Base-by-base conservation (phyloP, 2,888 invertebrate species). In the Serrognathus titanus region DNA sequence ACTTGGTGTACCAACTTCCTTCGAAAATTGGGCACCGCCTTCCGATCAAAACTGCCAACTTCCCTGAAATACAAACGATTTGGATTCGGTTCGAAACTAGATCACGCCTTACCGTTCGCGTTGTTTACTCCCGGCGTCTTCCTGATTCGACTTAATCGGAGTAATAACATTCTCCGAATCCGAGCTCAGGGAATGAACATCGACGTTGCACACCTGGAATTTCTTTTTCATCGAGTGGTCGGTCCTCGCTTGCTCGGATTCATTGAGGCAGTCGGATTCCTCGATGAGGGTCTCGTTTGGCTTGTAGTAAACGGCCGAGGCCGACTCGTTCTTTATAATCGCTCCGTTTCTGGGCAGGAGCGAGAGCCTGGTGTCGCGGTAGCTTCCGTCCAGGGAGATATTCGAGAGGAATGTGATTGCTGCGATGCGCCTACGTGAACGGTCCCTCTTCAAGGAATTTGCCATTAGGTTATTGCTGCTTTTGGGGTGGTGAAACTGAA, bases 341-440 rank as follows among this genome's bases (percentile, higher is more conserved):
- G 74, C 75, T 58, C 77, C 79, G 67, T 77, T 78, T 57, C 78
- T 72, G 48, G 80, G 75, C 52, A 80, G 63, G 36, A 78, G 67
- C 24, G 79, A 81, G 71, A 86, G 76, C 76, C 82, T 85, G 59
- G 87, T 86, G 75, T 90, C 89, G 74, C 85, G 85, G 78, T 90
- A 88, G 68, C 89, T 89, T 65, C 96, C 96, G 82, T 96, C 95
- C 62, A 97, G 82, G 62, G 96, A 94, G 75, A 97, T 97, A 80
- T 96, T 97, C 53, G 94, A 90, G 68, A 97, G 83, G 82, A 97
- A 97, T 73, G 93, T 91, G 72, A 95, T 85, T 67, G 97, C 97
- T 74, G 95, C 94, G 69, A 94, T 85, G 78, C 94, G 86, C 79
- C 93, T 85, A 74, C 92, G 85, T 71, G 90, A 90, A 79, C 87